phyloP scores from a whole-genome alignment of 1,140 invertebrate genomes.

The Archegozetes longisetosus region DNA sequence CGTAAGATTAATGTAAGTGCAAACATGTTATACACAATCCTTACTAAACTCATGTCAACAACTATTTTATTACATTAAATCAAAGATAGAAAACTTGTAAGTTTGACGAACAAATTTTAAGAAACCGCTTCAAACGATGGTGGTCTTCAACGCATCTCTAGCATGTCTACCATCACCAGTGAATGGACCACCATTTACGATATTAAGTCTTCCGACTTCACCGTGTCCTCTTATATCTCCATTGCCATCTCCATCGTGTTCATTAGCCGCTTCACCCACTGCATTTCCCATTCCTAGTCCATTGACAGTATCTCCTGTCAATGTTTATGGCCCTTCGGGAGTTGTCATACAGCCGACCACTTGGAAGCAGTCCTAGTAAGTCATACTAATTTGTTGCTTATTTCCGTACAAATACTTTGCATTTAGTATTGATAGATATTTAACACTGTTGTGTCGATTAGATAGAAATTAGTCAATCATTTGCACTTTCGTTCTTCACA shows the following conservation, averaged over 20 bases:
- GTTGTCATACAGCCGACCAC: conserved; percentile 6
- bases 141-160: background rate
- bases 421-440: too few relatives aligned
- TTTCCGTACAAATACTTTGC: background rate
- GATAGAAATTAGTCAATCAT: too few relatives aligned
- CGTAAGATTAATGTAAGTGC: too few relatives aligned
- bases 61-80: too few relatives aligned
- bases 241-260: background rate
- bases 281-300: background rate
- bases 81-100: too few relatives aligned
- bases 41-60: too few relatives aligned
- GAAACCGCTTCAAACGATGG: background rate
- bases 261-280: background rate
- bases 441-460: too few relatives aligned
- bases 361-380: conserved; percentile 20
- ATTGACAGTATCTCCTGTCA: background rate
- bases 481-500: too few relatives aligned
- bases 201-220: background rate
- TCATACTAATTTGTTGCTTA: background rate
- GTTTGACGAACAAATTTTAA: background rate
- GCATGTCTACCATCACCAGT: background rate
- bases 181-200: background rate
- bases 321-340: conserved; percentile 1
- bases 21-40: too few relatives aligned
- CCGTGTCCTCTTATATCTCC: background rate